A percentile compares a stretch with the other conserved stretches of the same genome.
Conservation (phyloP, 2,113 vertebrate species). For the Mirounga angustirostris region DNA sequence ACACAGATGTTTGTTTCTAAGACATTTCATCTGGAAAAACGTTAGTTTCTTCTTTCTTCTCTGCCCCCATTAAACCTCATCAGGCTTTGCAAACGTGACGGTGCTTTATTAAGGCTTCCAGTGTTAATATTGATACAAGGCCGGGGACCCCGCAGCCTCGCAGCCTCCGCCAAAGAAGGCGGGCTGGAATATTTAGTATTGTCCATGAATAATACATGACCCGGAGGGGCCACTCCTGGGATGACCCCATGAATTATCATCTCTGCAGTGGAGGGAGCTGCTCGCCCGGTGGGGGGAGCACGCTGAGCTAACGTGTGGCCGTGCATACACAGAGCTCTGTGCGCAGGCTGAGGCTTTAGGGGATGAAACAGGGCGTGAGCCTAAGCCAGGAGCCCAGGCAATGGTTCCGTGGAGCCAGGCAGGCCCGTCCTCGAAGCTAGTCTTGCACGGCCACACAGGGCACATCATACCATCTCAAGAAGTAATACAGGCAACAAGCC, state of each 20-base stretch:
- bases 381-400: background rate
- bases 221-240: slow-evolving; percentile 54
- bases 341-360: accelerated
- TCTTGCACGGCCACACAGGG: accelerated
- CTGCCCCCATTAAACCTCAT: background rate
- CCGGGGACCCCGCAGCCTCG: background rate
- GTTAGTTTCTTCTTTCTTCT: background rate
- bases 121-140: background rate
- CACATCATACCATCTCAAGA: accelerated
- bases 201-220: slow-evolving; percentile 77
- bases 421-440: background rate
- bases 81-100: background rate
- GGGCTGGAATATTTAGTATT: slow-evolving; percentile 66
- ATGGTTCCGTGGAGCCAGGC: accelerated
- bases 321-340: background rate
- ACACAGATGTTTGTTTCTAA: accelerated
- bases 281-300: background rate
- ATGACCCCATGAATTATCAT: background rate
- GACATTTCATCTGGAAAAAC: background rate
- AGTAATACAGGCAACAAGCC: accelerated
- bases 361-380: background rate
- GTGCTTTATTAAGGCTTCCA: background rate
- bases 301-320: slow-evolving; percentile 56
- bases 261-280: slow-evolving; percentile 44
- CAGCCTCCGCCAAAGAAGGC: slow-evolving; percentile 24